A percentile compares a stretch with the other conserved stretches of the same genome.
These are phyloP conservation scores for Eucidaris tribuloides DNA, from an alignment of 35 echinoderm and acorn worm genomes.

Conservation along the genomic window DNA sequence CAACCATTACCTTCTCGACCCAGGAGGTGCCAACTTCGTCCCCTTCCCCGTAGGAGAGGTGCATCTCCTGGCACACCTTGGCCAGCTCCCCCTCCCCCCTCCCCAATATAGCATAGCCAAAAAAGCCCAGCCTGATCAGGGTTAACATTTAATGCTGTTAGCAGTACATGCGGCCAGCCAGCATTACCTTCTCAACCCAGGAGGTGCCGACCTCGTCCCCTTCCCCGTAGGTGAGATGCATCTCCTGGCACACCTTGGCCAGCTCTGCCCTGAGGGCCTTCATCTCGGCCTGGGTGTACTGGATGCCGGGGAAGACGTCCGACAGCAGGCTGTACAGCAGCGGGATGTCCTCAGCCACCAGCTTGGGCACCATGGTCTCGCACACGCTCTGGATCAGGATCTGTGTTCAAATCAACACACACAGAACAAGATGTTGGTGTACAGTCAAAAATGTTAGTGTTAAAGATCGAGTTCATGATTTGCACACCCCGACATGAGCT, in stretches of 20 bases:
- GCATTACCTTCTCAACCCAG: slow-evolving; percentile 99
- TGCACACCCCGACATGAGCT: too few relatives aligned
- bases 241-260: slow-evolving; percentile 84
- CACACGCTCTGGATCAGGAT: slow-evolving; percentile 99
- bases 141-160: too few relatives aligned
- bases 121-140: too few relatives aligned
- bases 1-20: slow-evolving; percentile 99
- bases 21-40: slow-evolving; percentile 76
- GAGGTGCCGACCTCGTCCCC: slow-evolving; percentile 73
- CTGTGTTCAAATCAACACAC: too few relatives aligned
- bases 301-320: slow-evolving; percentile 95
- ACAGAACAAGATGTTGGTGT: too few relatives aligned
- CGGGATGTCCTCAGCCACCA: slow-evolving; percentile 98
- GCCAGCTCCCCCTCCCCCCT: slow-evolving; percentile 70
- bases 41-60: slow-evolving; percentile 90
- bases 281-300: slow-evolving; percentile 98
- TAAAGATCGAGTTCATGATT: too few relatives aligned
- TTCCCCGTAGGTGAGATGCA: slow-evolving; percentile 90
- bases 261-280: slow-evolving; percentile 82
- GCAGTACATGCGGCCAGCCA: too few relatives aligned
- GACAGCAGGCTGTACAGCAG: slow-evolving; percentile 95
- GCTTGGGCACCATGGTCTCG: slow-evolving; percentile 99
- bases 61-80: slow-evolving; percentile 88
- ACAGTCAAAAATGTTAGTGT: too few relatives aligned
- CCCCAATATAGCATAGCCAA: too few relatives aligned